Percentiles rank a stretch among this genome's conserved stretches.
Conservation (phyloP, 2,113 vertebrate genomes). For the Channa argus region DNA sequence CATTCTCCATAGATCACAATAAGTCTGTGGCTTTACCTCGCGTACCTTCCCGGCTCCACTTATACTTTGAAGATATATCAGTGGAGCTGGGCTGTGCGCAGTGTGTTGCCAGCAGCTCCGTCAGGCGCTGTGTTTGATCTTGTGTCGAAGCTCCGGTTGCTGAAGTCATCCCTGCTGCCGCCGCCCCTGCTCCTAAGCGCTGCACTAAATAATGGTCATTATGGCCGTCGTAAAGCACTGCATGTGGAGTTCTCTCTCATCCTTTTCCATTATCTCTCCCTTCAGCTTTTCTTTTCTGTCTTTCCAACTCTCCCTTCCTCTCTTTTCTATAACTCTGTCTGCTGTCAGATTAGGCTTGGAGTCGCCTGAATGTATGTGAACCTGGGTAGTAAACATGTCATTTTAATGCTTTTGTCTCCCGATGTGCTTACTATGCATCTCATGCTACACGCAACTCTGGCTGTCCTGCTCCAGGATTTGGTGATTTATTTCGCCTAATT, state of each 20-base stretch:
- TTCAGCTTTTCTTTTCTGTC: slow-evolving; percentile 20
- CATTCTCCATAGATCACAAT: neutral
- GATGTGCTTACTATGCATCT: slow-evolving; percentile 17
- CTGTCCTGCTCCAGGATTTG: slow-evolving; percentile 1
- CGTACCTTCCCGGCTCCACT: slow-evolving; percentile 19
- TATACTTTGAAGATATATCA: slow-evolving; percentile 50
- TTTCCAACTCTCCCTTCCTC: slow-evolving; percentile 2
- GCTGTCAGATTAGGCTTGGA: slow-evolving; percentile 15
- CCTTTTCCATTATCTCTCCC: slow-evolving; percentile 57
- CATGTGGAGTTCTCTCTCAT: slow-evolving; percentile 62
- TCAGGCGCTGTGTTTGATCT: slow-evolving; percentile 56
- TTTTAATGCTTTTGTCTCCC: slow-evolving; percentile 25
- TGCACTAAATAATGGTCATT: slow-evolving; percentile 78
- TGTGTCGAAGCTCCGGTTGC: slow-evolving; percentile 41
- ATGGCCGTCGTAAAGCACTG: slow-evolving; percentile 71
- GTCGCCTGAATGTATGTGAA: slow-evolving; percentile 3
- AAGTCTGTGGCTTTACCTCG: neutral
- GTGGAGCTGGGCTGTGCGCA: slow-evolving; percentile 15
- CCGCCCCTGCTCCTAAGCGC: slow-evolving; percentile 38
- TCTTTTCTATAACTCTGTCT: slow-evolving; percentile 4
- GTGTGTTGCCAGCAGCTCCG: slow-evolving; percentile 26
- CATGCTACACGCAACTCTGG: neutral
- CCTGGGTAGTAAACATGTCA: neutral
- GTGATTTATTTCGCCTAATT: slow-evolving; percentile 14
- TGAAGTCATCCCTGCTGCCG: slow-evolving; percentile 48